Percentiles rank a stretch among this genome's conserved stretches.
phyloP scores from a whole-genome alignment of 2,113 vertebrate species.

The Meles meles region DNA sequence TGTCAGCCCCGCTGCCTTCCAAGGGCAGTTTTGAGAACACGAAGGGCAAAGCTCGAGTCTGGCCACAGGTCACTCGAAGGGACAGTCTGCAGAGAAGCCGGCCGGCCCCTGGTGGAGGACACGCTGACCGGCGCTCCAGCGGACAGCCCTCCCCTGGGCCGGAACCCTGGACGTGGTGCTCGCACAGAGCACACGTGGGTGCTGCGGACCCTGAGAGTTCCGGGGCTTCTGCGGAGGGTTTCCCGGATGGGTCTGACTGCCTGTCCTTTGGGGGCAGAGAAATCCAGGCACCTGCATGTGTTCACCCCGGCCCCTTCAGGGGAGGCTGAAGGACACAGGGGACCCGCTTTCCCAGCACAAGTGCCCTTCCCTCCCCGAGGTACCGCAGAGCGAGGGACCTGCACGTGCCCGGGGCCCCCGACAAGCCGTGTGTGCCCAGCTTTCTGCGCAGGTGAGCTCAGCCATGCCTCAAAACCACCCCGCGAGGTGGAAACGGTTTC shows the following conservation, averaged over 20 bases:
- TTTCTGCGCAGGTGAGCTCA: accelerated
- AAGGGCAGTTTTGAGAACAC: not conserved
- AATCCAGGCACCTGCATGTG: too few relatives aligned
- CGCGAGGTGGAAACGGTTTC: accelerated
- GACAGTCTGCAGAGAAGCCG: not conserved
- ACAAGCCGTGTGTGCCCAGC: accelerated
- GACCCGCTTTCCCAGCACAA: accelerated
- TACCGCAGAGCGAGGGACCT: accelerated
- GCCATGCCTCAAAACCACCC: not conserved
- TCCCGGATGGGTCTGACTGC: accelerated
- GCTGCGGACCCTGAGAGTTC: accelerated
- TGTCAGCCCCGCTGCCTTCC: not conserved
- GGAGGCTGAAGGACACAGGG: not conserved
- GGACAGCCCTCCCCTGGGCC: not conserved
- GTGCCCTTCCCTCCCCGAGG: accelerated
- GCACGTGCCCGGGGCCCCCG: not conserved
- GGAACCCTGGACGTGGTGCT: accelerated
- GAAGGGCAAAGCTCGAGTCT: accelerated
- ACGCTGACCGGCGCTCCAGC: not conserved
- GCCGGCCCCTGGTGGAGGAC: not conserved
- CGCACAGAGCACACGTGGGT: accelerated
- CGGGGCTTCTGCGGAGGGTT: not conserved
- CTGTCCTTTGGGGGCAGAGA: not conserved
- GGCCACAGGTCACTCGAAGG: not conserved
- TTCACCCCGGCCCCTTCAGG: accelerated